Conservation (phyloP, 2,113 vertebrate genomes). For the Macquaria ambigua region DNA sequence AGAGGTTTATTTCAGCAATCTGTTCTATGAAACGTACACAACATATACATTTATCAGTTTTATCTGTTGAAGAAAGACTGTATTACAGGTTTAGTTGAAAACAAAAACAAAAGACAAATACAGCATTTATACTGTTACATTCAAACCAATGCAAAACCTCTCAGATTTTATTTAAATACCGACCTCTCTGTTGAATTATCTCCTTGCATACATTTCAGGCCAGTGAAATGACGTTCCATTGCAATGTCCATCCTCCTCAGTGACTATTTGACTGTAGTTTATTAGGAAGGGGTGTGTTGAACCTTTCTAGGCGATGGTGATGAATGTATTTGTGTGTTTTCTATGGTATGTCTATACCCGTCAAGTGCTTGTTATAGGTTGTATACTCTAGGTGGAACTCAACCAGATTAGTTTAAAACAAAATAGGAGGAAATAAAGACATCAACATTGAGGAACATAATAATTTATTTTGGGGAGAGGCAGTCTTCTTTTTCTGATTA, state of each 20-base stretch:
- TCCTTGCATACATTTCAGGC: constrained; percentile 37
- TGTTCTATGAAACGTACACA: constrained; percentile 48
- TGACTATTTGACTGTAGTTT: constrained; percentile 68
- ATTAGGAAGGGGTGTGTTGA: constrained; percentile 63
- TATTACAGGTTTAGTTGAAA: constrained; percentile 31
- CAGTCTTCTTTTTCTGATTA: constrained; percentile 67
- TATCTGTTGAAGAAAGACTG: constrained; percentile 33
- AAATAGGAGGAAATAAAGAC: constrained; percentile 57
- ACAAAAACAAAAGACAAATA: constrained; percentile 10
- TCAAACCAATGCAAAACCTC: constrained; percentile 44
- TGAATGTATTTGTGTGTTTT: constrained; percentile 82
- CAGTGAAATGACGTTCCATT: constrained; percentile 26
- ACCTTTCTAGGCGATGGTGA: constrained; percentile 76
- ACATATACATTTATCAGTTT: constrained; percentile 38
- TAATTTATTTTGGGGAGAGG: constrained; percentile 50
- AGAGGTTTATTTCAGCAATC: constrained; percentile 72
- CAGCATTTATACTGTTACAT: constrained; percentile 51
- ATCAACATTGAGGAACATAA: constrained; percentile 54
- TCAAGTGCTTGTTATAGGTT: constrained; percentile 81
- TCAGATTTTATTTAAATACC: constrained; percentile 31
- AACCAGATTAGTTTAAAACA: constrained; percentile 54
- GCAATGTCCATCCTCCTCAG: constrained; percentile 61
- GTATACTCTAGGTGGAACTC: constrained; percentile 68
- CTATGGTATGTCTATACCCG: constrained; percentile 76
- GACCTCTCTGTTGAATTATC: constrained; percentile 47